Evolutionary conservation across 2,888 invertebrate species (phyloP).

Genomic region (Ophion obscuratus): DNA sequence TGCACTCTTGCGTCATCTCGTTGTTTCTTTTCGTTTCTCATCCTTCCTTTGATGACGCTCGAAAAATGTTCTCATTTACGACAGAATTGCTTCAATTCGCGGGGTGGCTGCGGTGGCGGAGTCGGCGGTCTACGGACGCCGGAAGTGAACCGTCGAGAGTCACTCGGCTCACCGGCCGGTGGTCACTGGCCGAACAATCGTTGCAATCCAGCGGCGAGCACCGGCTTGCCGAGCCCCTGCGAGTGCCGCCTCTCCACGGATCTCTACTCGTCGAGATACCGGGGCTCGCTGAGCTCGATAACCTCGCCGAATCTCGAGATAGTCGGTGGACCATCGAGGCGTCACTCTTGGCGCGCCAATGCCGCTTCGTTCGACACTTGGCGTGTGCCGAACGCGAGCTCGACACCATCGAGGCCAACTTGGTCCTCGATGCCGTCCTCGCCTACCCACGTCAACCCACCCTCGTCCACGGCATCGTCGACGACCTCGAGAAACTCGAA

Average conservation of each 20-base stretch:
- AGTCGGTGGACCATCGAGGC: slow-evolving; percentile 77
- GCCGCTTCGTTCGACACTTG: slow-evolving; percentile 82
- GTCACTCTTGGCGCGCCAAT: slow-evolving; percentile 82
- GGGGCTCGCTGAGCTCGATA: slow-evolving; percentile 82
- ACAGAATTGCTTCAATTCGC: slow-evolving; percentile 78
- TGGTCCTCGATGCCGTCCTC: slow-evolving; percentile 85
- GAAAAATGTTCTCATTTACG: slow-evolving; percentile 19
- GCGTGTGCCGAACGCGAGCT: slow-evolving; percentile 75
- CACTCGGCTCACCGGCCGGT: slow-evolving; percentile 77
- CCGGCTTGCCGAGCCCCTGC: slow-evolving; percentile 81
- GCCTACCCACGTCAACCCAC: slow-evolving; percentile 83
- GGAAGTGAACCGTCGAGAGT: slow-evolving; percentile 80
- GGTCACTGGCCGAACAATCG: slow-evolving; percentile 77
- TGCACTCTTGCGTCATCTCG: neutral
- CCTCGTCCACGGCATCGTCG: slow-evolving; percentile 70
- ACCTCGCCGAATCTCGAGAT: slow-evolving; percentile 80
- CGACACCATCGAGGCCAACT: slow-evolving; percentile 78
- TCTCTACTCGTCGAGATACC: slow-evolving; percentile 80
- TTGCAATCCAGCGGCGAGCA: slow-evolving; percentile 72
- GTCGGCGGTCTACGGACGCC: slow-evolving; percentile 79
- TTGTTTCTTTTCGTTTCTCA: neutral
- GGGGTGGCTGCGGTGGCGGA: slow-evolving; percentile 58
- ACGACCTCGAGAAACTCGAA: slow-evolving; percentile 70
- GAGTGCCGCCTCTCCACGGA: slow-evolving; percentile 82
- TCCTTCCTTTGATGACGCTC: neutral